phyloP scores from a whole-genome alignment of 2,113 vertebrate species.

The Colinus virginianus region DNA sequence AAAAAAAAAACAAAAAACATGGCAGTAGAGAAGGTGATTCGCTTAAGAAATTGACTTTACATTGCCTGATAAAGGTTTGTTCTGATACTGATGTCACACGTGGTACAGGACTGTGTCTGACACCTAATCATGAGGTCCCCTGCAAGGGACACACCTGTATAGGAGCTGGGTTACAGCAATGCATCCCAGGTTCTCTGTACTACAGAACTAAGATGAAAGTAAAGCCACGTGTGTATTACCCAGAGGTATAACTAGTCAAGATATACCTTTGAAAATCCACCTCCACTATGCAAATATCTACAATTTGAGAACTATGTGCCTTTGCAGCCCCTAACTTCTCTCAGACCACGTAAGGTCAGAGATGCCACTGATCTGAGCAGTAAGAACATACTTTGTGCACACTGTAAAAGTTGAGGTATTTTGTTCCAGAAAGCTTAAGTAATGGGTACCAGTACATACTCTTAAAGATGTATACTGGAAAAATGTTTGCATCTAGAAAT shows the following conservation, averaged over 20 bases:
- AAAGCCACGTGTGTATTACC: not conserved
- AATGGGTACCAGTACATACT: not conserved
- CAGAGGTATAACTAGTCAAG: not conserved
- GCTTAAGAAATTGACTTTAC: not conserved
- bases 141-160: not conserved
- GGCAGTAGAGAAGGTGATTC: not conserved
- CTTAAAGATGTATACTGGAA: too few species aligned
- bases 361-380: accelerated
- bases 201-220: not conserved
- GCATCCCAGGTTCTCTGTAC: not conserved
- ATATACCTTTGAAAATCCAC: not conserved
- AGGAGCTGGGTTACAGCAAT: not conserved
- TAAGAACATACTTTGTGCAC: not conserved
- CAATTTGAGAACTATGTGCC: not conserved
- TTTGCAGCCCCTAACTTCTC: not conserved
- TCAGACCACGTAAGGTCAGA: not conserved
- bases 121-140: not conserved
- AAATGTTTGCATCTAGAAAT: not conserved
- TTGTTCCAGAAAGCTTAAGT: not conserved
- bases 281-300: not conserved
- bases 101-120: not conserved
- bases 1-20: not conserved
- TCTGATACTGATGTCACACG: not conserved
- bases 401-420: not conserved
- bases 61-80: not conserved